Conservation (phyloP, 2,888 invertebrate species). For the Dasysyrphus tricinctus region DNA sequence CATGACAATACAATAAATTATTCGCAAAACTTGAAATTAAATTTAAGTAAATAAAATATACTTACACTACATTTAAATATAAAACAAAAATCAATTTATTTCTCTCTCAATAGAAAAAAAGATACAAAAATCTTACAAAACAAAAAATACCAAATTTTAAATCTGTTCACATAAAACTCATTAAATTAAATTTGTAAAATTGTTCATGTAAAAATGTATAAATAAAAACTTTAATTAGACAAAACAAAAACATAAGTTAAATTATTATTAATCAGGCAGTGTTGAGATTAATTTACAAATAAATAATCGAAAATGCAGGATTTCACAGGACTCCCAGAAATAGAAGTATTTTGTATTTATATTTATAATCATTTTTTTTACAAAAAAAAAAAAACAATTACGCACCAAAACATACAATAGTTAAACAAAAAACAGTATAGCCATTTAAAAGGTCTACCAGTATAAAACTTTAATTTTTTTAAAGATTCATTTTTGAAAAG, state of each 20-base stretch:
- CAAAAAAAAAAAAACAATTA: constrained; percentile 24
- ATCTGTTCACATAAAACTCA: constrained; percentile 38
- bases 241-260: constrained; percentile 57
- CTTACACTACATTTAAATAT: constrained; percentile 35
- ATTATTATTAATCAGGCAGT: constrained; percentile 68
- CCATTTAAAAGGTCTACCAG: constrained; percentile 21
- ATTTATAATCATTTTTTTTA: constrained; percentile 40
- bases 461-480: constrained; percentile 38
- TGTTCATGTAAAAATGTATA: constrained; percentile 71
- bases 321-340: constrained; percentile 56
- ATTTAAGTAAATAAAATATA: constrained; percentile 70
- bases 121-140: background rate
- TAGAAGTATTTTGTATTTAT: constrained; percentile 70
- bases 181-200: constrained; percentile 47
- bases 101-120: constrained; percentile 63
- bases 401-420: constrained; percentile 59
- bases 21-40: constrained; percentile 63
- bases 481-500: constrained; percentile 38
- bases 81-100: constrained; percentile 38
- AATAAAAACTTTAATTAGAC: constrained; percentile 46
- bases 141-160: constrained; percentile 29
- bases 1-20: constrained; percentile 77
- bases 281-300: constrained; percentile 44
- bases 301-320: constrained; percentile 26
- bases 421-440: constrained; percentile 35